Percentiles rank a stretch among this genome's conserved stretches.
These are phyloP conservation scores for Lycia hirtaria DNA, from an alignment of 2,888 invertebrate species.

Conservation along the genomic window DNA sequence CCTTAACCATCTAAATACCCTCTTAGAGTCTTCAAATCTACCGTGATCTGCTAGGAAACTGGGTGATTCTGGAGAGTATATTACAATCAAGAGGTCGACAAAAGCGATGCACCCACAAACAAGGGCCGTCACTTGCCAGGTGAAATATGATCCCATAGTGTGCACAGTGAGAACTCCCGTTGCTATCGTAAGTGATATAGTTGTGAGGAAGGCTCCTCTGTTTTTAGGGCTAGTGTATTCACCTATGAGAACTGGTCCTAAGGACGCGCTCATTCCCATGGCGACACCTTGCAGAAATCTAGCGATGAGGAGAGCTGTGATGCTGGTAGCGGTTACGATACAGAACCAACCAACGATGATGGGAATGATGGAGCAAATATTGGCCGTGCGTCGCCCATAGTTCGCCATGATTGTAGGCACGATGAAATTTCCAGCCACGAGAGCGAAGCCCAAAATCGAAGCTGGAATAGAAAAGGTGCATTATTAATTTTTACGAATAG, in stretches of 20 bases:
- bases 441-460: constrained; percentile 63
- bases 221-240: constrained; percentile 81
- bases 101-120: constrained; percentile 69
- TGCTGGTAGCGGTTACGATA: constrained; percentile 65
- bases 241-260: constrained; percentile 72
- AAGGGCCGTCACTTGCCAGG: constrained; percentile 81
- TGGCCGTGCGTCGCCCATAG: constrained; percentile 81
- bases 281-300: constrained; percentile 65
- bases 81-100: constrained; percentile 63
- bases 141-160: constrained; percentile 81
- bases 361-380: constrained; percentile 73
- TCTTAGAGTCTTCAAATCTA: constrained; percentile 75
- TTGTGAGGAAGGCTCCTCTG: constrained; percentile 83
- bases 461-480: constrained; percentile 53
- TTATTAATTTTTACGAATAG: neutral
- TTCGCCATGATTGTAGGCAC: constrained; percentile 78
- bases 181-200: constrained; percentile 82
- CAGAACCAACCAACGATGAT: constrained; percentile 82
- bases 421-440: constrained; percentile 64
- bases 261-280: constrained; percentile 71
- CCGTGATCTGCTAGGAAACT: constrained; percentile 85
- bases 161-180: constrained; percentile 84
- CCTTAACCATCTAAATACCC: constrained; percentile 82
- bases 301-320: constrained; percentile 58
- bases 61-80: constrained; percentile 84